Evolutionary conservation across 2,113 vertebrate species (phyloP), one percentile per base, ranked within the genome.

Genomic region (Jacana jacana): DNA sequence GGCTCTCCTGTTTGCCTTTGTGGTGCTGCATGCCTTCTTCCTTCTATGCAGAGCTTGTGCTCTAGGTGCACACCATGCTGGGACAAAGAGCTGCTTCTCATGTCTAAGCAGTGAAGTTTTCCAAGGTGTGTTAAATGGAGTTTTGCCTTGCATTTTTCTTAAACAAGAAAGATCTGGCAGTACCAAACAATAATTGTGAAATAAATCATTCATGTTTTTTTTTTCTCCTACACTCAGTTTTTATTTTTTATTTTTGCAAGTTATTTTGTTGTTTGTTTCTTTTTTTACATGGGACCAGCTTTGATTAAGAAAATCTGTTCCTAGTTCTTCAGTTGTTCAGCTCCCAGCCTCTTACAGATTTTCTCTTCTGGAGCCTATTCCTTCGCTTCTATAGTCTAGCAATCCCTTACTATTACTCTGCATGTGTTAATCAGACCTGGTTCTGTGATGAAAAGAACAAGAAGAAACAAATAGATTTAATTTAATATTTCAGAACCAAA

Each of bases 121-220:
- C 81, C 60, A 64, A 91, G 73, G 86, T 81, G 72, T 91, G 73
- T 91, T 61, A 86, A 31, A 25, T 84, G 55, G 51, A 93, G 48
- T 60, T 84, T 87, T 84, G 91, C 44, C 35, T 64, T 84, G 27
- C 48, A 65, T 86, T 84, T 93, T 95, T 95, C 80, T 88, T 64
- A 84, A 70, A 86, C 80, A 52, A 95, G 68, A 66, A 87, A 84
- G 15, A 9, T 84, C 77, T 84, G 57, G 48, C 77, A 77, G 49
- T 55, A 89, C 27, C 33, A 81, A 93, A 79, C 40, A 72, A 57
- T 72, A 91, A 66, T 37, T 76, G 30, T 68, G 70, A 91, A 96
- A 86, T 79, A 84, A 69, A 79, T 57, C 6, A 82, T 81, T 86
- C 18, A 19, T 15, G 4, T 20, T 33, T 31, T 27, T 78, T 83